These are phyloP conservation scores for Ariopsis seemanni DNA, from an alignment of 2,113 vertebrate species.

Conservation along the genomic window DNA sequence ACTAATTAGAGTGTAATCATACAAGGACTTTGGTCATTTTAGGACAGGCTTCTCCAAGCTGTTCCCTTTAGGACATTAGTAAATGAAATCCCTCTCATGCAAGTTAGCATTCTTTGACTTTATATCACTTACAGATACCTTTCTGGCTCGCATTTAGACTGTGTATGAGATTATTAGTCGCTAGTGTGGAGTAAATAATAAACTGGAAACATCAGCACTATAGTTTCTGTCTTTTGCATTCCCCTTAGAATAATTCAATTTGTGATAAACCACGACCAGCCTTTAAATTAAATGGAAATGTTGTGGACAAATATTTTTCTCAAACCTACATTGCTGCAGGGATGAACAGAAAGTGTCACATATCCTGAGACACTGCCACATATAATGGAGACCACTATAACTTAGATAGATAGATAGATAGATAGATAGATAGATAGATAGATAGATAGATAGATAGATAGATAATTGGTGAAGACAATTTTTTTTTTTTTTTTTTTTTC, in stretches of 20 bases:
- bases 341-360: not conserved
- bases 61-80: not conserved
- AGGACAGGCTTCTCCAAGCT: not conserved
- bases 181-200: not conserved
- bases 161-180: not conserved
- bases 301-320: not conserved
- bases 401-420: no score
- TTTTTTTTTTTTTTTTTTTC: no score
- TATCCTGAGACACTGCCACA: not conserved
- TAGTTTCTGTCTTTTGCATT: not conserved
- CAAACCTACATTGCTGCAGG: not conserved
- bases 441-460: no score
- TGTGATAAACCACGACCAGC: not conserved
- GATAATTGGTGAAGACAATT: no score
- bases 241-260: not conserved
- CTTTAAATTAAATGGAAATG: not conserved
- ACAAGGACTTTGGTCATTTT: not conserved
- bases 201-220: no score
- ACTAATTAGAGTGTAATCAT: conserved; percentile 28
- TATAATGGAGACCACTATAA: not conserved
- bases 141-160: not conserved
- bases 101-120: not conserved
- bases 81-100: not conserved
- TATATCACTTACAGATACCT: not conserved
- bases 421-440: no score